Percentiles rank a stretch among this genome's conserved stretches.
These are phyloP conservation scores for Ciconia maguari DNA, from an alignment of 2,113 vertebrate species.

Conservation along the genomic window DNA sequence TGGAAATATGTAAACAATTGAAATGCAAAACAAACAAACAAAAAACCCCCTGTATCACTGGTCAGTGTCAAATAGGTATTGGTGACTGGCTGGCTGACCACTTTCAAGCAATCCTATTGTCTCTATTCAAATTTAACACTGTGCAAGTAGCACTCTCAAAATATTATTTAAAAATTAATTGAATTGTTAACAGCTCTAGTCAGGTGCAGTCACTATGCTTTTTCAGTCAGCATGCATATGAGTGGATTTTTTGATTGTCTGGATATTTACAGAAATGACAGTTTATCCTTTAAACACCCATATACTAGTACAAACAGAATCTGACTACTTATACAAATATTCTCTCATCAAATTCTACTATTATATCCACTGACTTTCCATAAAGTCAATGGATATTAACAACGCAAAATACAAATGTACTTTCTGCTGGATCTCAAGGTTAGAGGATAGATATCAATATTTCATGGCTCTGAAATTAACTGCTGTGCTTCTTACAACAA, in stretches of 20 bases:
- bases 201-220: neutral
- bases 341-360: neutral
- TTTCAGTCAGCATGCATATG: neutral
- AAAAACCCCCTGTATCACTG: neutral
- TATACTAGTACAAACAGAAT: neutral
- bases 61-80: neutral
- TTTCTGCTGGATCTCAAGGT: neutral
- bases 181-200: neutral
- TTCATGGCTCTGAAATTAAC: neutral
- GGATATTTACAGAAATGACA: neutral
- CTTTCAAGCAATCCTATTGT: neutral
- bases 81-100: rapidly evolving
- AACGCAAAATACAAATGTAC: neutral
- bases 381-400: neutral
- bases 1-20: neutral
- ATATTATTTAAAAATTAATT: neutral
- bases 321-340: neutral
- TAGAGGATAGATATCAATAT: neutral
- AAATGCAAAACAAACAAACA: neutral
- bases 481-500: neutral
- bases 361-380: neutral
- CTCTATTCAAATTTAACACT: neutral
- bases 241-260: neutral
- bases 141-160: neutral
- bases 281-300: neutral